Evolutionary conservation across 2,113 vertebrate genomes (phyloP).

Genomic region (Chauna torquata): DNA sequence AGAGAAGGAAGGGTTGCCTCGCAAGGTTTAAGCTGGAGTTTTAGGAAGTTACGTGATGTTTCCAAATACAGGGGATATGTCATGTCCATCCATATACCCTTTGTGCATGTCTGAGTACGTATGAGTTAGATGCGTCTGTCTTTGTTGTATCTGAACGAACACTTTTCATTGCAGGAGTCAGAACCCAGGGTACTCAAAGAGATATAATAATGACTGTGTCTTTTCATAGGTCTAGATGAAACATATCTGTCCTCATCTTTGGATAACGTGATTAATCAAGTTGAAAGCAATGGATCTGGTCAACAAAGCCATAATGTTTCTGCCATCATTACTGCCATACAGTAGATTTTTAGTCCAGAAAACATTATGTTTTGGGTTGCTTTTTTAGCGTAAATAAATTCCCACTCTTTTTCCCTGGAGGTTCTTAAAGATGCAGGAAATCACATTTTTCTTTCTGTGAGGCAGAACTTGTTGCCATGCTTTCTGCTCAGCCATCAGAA

Average conservation of each 20-base stretch:
- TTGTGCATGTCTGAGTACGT: no score
- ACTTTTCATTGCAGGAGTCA: background rate
- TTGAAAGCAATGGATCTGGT: background rate
- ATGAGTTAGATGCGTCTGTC: background rate
- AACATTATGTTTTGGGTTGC: background rate
- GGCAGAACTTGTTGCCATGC: background rate
- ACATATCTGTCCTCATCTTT: background rate
- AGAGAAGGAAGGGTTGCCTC: background rate
- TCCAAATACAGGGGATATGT: background rate
- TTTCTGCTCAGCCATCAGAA: background rate
- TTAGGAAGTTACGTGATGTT: background rate
- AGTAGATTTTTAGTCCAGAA: background rate
- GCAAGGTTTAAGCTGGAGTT: background rate
- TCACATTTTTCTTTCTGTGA: background rate
- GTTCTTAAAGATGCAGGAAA: background rate
- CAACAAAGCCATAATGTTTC: background rate
- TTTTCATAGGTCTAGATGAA: background rate
- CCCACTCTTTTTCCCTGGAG: background rate
- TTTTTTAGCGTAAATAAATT: background rate
- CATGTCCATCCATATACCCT: no score
- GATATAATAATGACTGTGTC: background rate
- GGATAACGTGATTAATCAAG: background rate
- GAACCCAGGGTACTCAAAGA: background rate
- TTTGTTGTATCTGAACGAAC: background rate
- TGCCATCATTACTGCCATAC: background rate